These are phyloP conservation scores for Prenolepis imparis DNA, from an alignment of 2,888 invertebrate species.

Conservation along the genomic window DNA sequence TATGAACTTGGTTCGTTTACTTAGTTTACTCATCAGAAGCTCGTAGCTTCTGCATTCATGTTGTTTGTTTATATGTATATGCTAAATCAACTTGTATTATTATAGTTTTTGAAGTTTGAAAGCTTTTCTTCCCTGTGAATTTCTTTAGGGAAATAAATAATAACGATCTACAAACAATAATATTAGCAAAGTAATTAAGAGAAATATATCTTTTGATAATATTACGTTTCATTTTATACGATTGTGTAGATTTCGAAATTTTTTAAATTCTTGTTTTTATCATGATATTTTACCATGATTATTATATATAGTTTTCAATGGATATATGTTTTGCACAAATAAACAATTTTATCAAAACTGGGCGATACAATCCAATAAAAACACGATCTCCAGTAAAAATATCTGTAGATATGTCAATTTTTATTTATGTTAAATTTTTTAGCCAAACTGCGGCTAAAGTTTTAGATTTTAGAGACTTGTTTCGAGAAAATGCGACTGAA, in stretches of 20 bases:
- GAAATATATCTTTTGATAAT: neutral
- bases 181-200: too few species aligned
- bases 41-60: neutral
- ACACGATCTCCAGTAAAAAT: neutral
- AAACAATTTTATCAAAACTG: slow-evolving; percentile 1
- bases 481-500: neutral
- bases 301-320: neutral
- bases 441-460: neutral
- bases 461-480: neutral
- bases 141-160: neutral
- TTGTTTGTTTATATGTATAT: slow-evolving; percentile 2
- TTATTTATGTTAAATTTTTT: neutral
- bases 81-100: neutral
- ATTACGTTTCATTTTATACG: neutral
- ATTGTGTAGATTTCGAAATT: neutral
- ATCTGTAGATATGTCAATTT: neutral
- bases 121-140: neutral
- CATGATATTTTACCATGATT: neutral
- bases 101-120: neutral
- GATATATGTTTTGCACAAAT: neutral
- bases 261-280: neutral
- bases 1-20: slow-evolving; percentile 1
- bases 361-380: neutral
- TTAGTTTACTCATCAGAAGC: neutral
- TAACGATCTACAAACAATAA: neutral